Conservation (phyloP, 2,888 invertebrate genomes). For the Plusia festucae region DNA sequence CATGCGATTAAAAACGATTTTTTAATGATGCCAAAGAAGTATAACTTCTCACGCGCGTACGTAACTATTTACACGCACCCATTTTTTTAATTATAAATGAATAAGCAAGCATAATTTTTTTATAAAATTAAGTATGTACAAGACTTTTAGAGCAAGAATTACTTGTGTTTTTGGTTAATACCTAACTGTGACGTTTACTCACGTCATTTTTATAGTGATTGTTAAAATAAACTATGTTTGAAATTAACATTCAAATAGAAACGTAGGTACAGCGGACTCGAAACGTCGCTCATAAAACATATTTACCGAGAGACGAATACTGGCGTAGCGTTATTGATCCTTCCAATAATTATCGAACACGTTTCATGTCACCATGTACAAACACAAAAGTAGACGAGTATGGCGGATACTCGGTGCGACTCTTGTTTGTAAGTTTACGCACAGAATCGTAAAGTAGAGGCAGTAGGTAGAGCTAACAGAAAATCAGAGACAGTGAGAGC, state of each 20-base stretch:
- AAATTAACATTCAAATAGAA: slow-evolving; percentile 88
- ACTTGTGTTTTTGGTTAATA: slow-evolving; percentile 7
- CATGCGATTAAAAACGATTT: too few relatives aligned
- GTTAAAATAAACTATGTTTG: slow-evolving; percentile 79
- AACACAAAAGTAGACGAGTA: slow-evolving; percentile 83
- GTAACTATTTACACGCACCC: too few relatives aligned
- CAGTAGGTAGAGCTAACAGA: slow-evolving; percentile 87
- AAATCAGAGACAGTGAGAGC: slow-evolving; percentile 76
- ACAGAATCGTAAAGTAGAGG: slow-evolving; percentile 83
- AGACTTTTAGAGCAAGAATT: too few relatives aligned
- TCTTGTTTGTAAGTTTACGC: slow-evolving; percentile 85
- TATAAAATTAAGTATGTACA: too few relatives aligned
- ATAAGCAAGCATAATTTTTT: too few relatives aligned
- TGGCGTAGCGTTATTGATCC: slow-evolving; percentile 87
- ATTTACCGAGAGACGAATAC: slow-evolving; percentile 85
- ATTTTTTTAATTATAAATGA: too few relatives aligned
- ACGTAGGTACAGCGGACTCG: slow-evolving; percentile 73
- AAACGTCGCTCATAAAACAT: slow-evolving; percentile 83
- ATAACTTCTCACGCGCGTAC: too few relatives aligned
- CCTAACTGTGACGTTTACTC: slow-evolving; percentile 47
- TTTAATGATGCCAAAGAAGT: too few relatives aligned
- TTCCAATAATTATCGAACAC: slow-evolving; percentile 90
- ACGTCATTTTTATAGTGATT: slow-evolving; percentile 63
- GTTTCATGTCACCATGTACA: slow-evolving; percentile 88
- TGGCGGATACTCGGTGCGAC: slow-evolving; percentile 77